A percentile compares a stretch with the other conserved stretches of the same genome.
Evolutionary conservation across 1,140 invertebrate species (phyloP).

Genomic region (Monochamus saltuarius): DNA sequence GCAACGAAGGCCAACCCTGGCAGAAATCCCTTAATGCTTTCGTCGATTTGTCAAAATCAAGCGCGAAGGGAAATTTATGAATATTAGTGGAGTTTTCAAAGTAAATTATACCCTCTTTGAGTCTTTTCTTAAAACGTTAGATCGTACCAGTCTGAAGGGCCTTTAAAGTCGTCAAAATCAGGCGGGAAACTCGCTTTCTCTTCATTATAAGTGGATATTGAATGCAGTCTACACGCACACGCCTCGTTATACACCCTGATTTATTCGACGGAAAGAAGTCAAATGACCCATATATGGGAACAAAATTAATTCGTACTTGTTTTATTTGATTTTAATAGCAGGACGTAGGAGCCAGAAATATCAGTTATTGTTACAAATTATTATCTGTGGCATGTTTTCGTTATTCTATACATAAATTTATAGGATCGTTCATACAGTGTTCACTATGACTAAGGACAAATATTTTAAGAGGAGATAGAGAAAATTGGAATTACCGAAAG

Average conservation of each 20-base stretch:
- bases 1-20: conserved; percentile 10
- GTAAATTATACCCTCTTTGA: conserved; percentile 16
- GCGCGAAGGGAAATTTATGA: conserved; percentile 27
- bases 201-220: conserved; percentile 19
- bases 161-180: conserved; percentile 21
- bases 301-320: conserved; percentile 4
- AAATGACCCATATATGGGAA: conserved; percentile 11
- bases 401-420: too few relatives aligned
- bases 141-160: conserved; percentile 17
- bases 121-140: conserved; percentile 10
- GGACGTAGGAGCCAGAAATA: too few relatives aligned
- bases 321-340: too few relatives aligned
- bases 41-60: conserved; percentile 42
- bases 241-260: conserved; percentile 15
- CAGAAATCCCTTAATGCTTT: conserved; percentile 30
- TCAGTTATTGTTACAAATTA: too few relatives aligned
- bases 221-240: conserved; percentile 15
- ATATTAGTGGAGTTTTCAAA: conserved; percentile 24
- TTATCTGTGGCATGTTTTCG: too few relatives aligned
- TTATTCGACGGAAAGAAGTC: neutral
- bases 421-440: too few relatives aligned
- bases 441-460: too few relatives aligned
- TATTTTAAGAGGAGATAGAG: too few relatives aligned
- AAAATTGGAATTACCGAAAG: too few relatives aligned
- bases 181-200: conserved; percentile 16